phyloP scores from a whole-genome alignment of 1,140 invertebrate genomes.

The Euura saliciscinereae region DNA sequence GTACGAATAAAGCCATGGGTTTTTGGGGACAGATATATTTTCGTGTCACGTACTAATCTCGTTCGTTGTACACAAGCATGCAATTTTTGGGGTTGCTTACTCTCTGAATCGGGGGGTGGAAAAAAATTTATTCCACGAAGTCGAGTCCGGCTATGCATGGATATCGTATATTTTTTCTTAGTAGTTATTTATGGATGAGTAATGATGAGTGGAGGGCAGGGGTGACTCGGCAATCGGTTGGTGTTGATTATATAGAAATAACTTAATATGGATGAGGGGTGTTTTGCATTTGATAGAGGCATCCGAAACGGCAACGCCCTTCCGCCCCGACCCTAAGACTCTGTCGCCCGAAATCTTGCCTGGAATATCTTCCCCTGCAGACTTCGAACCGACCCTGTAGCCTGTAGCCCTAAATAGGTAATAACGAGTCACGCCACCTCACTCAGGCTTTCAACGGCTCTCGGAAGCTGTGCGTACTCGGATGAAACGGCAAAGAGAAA shows the following conservation, averaged over 20 bases:
- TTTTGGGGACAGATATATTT: too few relatives aligned
- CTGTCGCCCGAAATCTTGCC: neutral
- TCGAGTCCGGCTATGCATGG: too few relatives aligned
- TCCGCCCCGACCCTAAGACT: neutral
- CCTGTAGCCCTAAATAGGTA: constrained; percentile 3
- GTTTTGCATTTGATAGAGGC: constrained; percentile 5
- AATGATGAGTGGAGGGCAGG: neutral
- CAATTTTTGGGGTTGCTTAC: too few relatives aligned
- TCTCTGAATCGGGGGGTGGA: too few relatives aligned
- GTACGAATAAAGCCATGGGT: too few relatives aligned
- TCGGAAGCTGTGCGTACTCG: neutral
- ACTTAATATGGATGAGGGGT: neutral
- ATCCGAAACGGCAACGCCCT: neutral
- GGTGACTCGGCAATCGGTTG: neutral
- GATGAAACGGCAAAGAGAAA: constrained; percentile 21
- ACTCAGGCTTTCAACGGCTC: constrained; percentile 5
- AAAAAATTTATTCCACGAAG: too few relatives aligned
- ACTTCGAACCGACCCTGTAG: neutral
- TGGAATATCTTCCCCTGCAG: neutral
- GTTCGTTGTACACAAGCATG: too few relatives aligned
- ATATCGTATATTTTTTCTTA: too few relatives aligned
- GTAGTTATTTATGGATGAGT: too few relatives aligned
- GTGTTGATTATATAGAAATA: constrained; percentile 1
- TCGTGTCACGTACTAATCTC: too few relatives aligned
- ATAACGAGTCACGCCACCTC: constrained; percentile 2